Percentiles rank a stretch among this genome's conserved stretches.
These are phyloP conservation scores for Chironomus riparius DNA, from an alignment of 2,888 invertebrate species.

Conservation along the genomic window DNA sequence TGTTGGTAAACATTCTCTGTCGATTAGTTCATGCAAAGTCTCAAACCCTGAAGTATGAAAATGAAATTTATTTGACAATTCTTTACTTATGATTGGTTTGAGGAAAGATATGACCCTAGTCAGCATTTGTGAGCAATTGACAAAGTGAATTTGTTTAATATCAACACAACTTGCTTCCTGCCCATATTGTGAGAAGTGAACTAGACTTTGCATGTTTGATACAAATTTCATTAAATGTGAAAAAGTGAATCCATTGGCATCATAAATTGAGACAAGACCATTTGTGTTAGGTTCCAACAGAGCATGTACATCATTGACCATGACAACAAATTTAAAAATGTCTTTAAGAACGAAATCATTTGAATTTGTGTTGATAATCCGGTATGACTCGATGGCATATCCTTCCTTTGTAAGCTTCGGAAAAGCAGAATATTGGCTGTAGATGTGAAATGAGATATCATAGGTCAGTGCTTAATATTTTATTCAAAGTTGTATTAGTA, in stretches of 20 bases:
- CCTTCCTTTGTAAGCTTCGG: neutral
- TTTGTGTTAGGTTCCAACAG: neutral
- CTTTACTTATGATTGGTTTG: neutral
- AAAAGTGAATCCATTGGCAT: neutral
- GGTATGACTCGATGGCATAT: neutral
- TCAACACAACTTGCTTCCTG: neutral
- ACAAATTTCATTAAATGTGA: neutral
- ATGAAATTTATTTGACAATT: neutral
- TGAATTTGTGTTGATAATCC: neutral
- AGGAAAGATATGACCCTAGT: neutral
- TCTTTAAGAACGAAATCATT: neutral
- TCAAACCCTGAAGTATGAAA: neutral
- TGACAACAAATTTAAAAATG: neutral
- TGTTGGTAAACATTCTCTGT: neutral
- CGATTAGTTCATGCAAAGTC: neutral
- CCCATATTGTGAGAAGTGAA: neutral
- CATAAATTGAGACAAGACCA: neutral
- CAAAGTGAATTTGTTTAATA: slow-evolving; percentile 10
- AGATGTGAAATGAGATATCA: neutral
- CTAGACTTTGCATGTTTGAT: neutral
- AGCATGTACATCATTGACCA: neutral
- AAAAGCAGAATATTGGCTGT: neutral
- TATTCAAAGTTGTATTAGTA: too few relatives aligned
- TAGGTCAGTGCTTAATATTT: too few relatives aligned
- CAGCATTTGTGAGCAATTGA: slow-evolving; percentile 5